Evolutionary conservation across 2,888 invertebrate species (phyloP).

Genomic region (Petrolisthes cinctipes): DNA sequence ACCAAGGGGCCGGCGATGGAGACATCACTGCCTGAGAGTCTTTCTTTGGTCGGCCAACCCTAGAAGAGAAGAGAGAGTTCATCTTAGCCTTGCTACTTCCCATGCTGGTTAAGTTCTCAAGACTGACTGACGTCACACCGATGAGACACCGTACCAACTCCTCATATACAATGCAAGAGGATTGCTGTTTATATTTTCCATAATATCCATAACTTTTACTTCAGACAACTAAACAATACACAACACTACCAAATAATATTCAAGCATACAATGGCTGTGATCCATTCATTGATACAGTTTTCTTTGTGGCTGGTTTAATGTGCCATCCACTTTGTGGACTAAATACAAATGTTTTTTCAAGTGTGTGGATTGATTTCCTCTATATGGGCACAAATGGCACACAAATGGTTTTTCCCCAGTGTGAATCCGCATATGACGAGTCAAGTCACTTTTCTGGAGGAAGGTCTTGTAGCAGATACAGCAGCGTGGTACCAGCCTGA

Average conservation of each 20-base stretch:
- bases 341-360: conserved; percentile 59
- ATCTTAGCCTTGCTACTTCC: conserved; percentile 54
- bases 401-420: conserved; percentile 60
- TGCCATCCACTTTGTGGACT: conserved; percentile 57
- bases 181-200: not conserved
- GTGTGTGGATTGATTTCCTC: conserved; percentile 61
- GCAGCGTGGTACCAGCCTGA: conserved; percentile 49
- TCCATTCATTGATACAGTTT: conserved; percentile 33
- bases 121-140: conserved; percentile 25
- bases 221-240: too few relatives aligned
- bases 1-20: conserved; percentile 49
- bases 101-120: conserved; percentile 20
- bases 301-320: conserved; percentile 24
- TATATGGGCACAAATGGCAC: conserved; percentile 57
- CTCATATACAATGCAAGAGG: not conserved
- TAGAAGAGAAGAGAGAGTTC: conserved; percentile 61
- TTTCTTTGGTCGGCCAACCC: conserved; percentile 59
- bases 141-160: conserved; percentile 13
- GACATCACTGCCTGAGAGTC: conserved; percentile 49
- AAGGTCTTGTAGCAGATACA: conserved; percentile 62
- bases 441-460: conserved; percentile 61
- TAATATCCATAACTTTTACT: too few relatives aligned
- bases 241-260: too few relatives aligned
- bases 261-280: not conserved
- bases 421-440: conserved; percentile 61